Conservation (phyloP, 1,140 invertebrate species). For the Ostrea edulis region DNA sequence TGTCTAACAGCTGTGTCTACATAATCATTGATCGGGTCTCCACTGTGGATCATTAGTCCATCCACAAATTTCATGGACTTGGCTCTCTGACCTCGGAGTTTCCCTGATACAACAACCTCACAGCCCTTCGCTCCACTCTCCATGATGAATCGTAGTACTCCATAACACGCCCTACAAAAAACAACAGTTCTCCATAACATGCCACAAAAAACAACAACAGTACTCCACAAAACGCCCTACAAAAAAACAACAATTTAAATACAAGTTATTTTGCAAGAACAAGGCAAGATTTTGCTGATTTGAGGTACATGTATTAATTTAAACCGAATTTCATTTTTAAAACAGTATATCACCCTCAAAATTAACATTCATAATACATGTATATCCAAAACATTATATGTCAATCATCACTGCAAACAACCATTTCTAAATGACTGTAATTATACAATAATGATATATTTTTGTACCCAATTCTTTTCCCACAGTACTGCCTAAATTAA, state of each 20-base stretch:
- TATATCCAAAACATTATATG: not conserved
- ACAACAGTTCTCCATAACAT: not conserved
- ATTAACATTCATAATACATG: no score
- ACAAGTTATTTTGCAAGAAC: not conserved
- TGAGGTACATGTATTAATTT: no score
- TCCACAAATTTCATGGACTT: constrained; percentile 99
- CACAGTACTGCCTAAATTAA: constrained; percentile 2
- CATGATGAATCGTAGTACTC: constrained; percentile 99
- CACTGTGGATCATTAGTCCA: constrained; percentile 99
- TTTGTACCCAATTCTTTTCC: constrained; percentile 17
- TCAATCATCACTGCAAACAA: not conserved
- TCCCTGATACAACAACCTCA: constrained; percentile 99
- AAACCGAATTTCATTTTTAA: no score
- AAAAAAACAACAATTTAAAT: not conserved
- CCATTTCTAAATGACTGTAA: not conserved
- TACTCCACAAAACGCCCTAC: constrained; percentile 93
- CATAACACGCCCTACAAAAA: constrained; percentile 93
- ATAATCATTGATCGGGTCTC: constrained; percentile 98
- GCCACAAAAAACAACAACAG: no score
- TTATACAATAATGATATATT: constrained; percentile 2
- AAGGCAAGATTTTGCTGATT: no score
- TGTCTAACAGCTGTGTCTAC: constrained; percentile 98
- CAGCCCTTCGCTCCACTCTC: constrained; percentile 97
- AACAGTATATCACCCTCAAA: no score
- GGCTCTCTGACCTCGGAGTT: constrained; percentile 98